phyloP scores from a whole-genome alignment of 1,140 invertebrate genomes.

The Augochlora pura region DNA sequence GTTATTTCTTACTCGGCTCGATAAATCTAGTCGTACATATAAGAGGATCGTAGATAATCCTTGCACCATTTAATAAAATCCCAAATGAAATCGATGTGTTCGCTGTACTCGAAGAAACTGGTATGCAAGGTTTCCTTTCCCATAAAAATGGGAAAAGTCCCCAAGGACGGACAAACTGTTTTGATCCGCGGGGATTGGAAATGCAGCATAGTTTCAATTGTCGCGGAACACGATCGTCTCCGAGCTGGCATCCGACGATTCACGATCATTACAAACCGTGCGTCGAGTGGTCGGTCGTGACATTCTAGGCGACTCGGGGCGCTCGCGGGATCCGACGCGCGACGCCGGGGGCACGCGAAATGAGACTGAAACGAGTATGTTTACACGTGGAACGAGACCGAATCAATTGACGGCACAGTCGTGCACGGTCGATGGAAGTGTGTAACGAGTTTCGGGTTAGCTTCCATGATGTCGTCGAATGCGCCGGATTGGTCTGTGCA shows the following conservation, averaged over 20 bases:
- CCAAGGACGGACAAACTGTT: too few relatives aligned
- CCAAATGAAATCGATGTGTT: too few relatives aligned
- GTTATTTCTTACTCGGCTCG: too few relatives aligned
- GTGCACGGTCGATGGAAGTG: constrained; percentile 21
- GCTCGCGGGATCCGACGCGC: background rate
- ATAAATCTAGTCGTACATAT: too few relatives aligned
- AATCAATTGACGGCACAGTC: constrained; percentile 54
- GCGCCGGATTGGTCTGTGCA: constrained; percentile 25
- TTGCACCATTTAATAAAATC: too few relatives aligned
- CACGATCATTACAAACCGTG: constrained; percentile 1
- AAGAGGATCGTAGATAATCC: too few relatives aligned
- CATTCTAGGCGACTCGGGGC: constrained; percentile 9
- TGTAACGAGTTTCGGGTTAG: constrained; percentile 42
- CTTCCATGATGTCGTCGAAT: constrained; percentile 21
- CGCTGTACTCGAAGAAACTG: too few relatives aligned
- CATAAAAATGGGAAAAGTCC: too few relatives aligned
- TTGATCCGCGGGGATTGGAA: too few relatives aligned
- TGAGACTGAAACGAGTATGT: constrained; percentile 48
- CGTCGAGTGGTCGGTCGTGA: constrained; percentile 25
- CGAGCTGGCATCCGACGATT: background rate
- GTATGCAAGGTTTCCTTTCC: too few relatives aligned
- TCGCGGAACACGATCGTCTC: too few relatives aligned
- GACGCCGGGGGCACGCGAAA: constrained; percentile 26
- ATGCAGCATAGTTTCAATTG: too few relatives aligned
- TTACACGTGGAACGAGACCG: constrained; percentile 34